Evolutionary conservation across 2,888 invertebrate genomes (phyloP).

Genomic region (Eupithecia pulchellata): DNA sequence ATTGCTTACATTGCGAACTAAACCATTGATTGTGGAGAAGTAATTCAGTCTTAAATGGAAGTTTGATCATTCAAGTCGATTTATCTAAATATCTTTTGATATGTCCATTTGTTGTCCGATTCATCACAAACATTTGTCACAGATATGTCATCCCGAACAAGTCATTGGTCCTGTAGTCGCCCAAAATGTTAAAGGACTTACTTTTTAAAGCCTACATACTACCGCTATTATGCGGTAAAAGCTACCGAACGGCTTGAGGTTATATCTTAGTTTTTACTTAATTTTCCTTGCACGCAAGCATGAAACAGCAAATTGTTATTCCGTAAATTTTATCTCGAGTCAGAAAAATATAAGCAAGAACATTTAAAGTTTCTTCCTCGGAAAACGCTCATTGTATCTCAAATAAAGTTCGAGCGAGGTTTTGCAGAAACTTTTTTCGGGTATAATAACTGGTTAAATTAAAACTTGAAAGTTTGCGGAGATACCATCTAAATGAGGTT

Average conservation of each 20-base stretch:
- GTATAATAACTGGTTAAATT: constrained; percentile 63
- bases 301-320: constrained; percentile 37
- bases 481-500: constrained; percentile 45
- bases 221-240: background rate
- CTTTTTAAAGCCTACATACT: no score
- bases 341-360: constrained; percentile 56
- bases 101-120: no score
- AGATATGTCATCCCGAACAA: no score
- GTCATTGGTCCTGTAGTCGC: no score
- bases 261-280: background rate
- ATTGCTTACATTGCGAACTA: background rate
- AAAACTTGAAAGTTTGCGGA: constrained; percentile 50
- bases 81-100: no score
- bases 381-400: constrained; percentile 64
- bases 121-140: no score
- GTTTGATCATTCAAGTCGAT: background rate
- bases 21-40: background rate
- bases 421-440: constrained; percentile 47
- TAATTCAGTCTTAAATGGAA: background rate
- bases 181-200: no score
- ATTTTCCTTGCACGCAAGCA: background rate
- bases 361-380: constrained; percentile 67
- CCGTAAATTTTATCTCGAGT: constrained; percentile 51
- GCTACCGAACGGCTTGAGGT: background rate
- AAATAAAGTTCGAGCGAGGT: constrained; percentile 54